Base-by-base conservation (phyloP, 2,113 vertebrate species). In the Burhinus oedicnemus region DNA sequence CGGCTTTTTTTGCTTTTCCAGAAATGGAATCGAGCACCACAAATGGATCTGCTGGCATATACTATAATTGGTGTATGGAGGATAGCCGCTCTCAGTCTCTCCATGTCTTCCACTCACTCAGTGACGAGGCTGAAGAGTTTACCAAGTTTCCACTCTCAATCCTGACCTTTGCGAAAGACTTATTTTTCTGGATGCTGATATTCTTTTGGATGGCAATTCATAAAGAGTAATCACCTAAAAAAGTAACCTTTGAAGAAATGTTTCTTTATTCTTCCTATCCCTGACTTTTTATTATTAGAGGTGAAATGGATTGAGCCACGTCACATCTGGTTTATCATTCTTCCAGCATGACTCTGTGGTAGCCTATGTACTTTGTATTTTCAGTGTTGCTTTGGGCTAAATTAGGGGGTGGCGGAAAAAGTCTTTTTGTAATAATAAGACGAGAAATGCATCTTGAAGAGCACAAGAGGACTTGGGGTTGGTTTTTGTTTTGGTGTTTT, bases 191-290 rank as follows among this genome's bases (percentile, higher is more conserved):
- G 89, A 87, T 85, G 55, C 38, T 95, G 78, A 77, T 93, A 83
- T 47, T 84, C 87, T 93, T 91, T 82, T 9, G 10, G 89, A 87
- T 45, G n/a, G 45, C 71, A 94, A 95, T 91, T 95, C 54, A 77
- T 85, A 80, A 95, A 91, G 58, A 87, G 15, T 49, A 95, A 91
- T 74, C 5, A 1, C 54, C 49, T 69, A 84, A 87, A 87, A 91
- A 92, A 78, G 62, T 45, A 92, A 97, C 87, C 89, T 95, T 92
- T 95, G 91, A 89, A 87, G 75, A 95, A 96, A 93, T 42, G 58
- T 12, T 79, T 72, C 44, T 95, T 87, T 92, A 71, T 82, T 93
- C 52, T 87, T 82, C 81, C 62, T 55, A 71, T 71, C 77, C 3
- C 0, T 61, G 65, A 87, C 77, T 91, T 89, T 79, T 85, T 85